A percentile compares a stretch with the other conserved stretches of the same genome.
Conservation (phyloP, 2,113 vertebrate species). For the Terrapene triunguis region DNA sequence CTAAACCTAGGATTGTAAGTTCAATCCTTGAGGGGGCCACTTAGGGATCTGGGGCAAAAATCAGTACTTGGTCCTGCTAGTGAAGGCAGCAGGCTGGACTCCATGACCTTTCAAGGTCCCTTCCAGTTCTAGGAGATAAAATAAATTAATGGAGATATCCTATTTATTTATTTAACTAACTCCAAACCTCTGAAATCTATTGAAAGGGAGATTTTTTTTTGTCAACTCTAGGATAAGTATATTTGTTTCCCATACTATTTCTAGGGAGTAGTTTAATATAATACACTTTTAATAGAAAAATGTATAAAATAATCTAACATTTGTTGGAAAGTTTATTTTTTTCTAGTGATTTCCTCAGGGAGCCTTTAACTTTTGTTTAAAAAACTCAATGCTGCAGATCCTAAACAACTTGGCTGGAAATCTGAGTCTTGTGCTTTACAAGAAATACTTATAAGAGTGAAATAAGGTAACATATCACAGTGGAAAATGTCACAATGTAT, state of each 20-base stretch:
- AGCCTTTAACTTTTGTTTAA: background rate
- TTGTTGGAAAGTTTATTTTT: background rate
- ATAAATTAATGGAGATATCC: too few relatives aligned
- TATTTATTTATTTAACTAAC: too few relatives aligned
- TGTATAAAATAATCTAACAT: background rate
- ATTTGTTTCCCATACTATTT: background rate
- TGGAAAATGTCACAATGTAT: background rate
- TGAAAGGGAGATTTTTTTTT: background rate
- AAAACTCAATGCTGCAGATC: background rate
- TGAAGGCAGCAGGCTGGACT: too few relatives aligned
- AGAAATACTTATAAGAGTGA: background rate
- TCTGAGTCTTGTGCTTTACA: background rate
- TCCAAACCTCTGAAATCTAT: background rate
- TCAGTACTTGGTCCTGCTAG: too few relatives aligned
- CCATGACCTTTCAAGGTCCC: too few relatives aligned
- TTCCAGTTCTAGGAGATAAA: too few relatives aligned
- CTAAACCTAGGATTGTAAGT: too few relatives aligned
- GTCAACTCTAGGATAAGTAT: background rate
- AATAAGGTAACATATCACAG: background rate
- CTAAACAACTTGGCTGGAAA: background rate
- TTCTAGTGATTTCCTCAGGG: background rate
- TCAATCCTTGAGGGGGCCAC: too few relatives aligned
- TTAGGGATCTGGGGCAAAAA: too few relatives aligned
- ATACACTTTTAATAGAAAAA: background rate
- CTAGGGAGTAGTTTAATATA: background rate